Conservation (phyloP, 2,797 vertebrate species). For the Phrynocephalus forsythii region DNA sequence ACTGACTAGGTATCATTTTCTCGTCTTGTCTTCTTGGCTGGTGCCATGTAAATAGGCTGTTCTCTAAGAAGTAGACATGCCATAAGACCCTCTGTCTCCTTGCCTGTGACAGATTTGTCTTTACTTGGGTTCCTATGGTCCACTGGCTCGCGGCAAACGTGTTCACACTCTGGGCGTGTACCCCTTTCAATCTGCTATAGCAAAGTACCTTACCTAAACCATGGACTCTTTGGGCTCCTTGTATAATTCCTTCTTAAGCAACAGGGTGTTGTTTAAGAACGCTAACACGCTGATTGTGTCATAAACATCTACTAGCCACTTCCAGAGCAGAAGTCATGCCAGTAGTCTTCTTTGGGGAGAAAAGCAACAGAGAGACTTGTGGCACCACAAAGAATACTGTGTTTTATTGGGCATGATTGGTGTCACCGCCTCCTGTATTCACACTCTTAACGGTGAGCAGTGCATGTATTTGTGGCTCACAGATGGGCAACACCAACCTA, state of each 20-base stretch:
- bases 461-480: not conserved
- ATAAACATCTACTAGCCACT: not conserved
- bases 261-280: not conserved
- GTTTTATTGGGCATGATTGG: not conserved
- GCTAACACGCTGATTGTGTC: not conserved
- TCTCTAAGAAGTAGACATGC: not conserved
- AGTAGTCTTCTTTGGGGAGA: not conserved
- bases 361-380: not conserved
- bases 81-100: not conserved
- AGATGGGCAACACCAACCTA: not conserved
- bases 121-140: not conserved
- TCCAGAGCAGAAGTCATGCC: not conserved
- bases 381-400: not conserved
- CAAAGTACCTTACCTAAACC: not conserved
- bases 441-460: not conserved
- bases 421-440: not conserved
- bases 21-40: not conserved
- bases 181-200: not conserved
- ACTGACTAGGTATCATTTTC: not conserved
- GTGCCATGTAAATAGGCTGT: not conserved
- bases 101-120: not conserved
- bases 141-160: not conserved
- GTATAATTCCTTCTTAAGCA: not conserved
- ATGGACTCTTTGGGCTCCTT: not conserved
- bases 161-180: not conserved